These are phyloP conservation scores for Sternarchorhynchus goeldii DNA, from an alignment of 2,797 vertebrate species.

Conservation along the genomic window DNA sequence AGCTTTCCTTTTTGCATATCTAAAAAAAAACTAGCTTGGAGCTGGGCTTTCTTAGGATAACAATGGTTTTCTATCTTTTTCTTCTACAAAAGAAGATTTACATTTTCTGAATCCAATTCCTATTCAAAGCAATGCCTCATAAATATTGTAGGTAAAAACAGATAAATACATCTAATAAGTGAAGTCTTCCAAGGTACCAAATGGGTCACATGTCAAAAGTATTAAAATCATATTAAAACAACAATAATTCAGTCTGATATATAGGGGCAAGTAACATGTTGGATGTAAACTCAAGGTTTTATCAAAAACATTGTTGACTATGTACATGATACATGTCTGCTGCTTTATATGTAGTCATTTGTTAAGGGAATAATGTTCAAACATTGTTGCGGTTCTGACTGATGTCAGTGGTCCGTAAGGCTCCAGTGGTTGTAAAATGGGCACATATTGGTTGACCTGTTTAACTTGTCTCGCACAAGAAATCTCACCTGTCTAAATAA, in stretches of 20 bases:
- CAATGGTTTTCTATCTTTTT: not conserved
- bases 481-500: slow-evolving; percentile 62
- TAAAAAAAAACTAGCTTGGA: not conserved
- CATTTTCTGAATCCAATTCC: slow-evolving; percentile 48
- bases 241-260: slow-evolving; percentile 23
- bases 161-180: slow-evolving; percentile 65
- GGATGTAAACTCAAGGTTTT: slow-evolving; percentile 33
- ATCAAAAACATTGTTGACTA: not conserved
- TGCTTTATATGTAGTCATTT: not conserved
- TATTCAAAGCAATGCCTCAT: slow-evolving; percentile 76
- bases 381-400: not conserved
- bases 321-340: not conserved
- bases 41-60: not conserved
- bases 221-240: slow-evolving; percentile 26
- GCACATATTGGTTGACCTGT: slow-evolving; percentile 13
- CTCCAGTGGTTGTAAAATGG: slow-evolving; percentile 25
- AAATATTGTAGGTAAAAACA: slow-evolving; percentile 77
- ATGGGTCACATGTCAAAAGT: slow-evolving; percentile 40
- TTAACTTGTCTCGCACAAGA: slow-evolving; percentile 37
- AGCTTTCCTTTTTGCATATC: slow-evolving; percentile 13
- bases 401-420: slow-evolving; percentile 1
- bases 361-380: slow-evolving; percentile 3
- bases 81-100: slow-evolving; percentile 3
- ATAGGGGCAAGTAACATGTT: slow-evolving; percentile 30
- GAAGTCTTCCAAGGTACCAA: slow-evolving; percentile 40